Conservation (phyloP, 2,888 invertebrate species). For the Hedya salicella region DNA sequence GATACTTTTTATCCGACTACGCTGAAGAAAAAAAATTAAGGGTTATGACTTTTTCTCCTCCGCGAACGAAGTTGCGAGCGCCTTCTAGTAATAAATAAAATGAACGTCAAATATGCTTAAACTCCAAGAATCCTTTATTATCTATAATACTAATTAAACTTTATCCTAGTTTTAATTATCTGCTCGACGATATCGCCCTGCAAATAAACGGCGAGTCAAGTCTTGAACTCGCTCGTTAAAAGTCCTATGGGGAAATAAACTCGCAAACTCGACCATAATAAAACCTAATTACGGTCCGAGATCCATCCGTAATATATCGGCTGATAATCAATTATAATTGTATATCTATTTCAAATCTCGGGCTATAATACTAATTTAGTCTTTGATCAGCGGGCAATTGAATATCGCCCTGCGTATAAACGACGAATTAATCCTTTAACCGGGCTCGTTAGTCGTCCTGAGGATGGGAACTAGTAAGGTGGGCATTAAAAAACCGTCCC, state of each 20-base stretch:
- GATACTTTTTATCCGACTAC: too few species aligned
- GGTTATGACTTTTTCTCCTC: too few species aligned
- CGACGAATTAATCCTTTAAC: constrained; percentile 28
- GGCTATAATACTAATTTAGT: constrained; percentile 5
- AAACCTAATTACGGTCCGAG: neutral
- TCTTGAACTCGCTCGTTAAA: neutral
- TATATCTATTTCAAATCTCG: constrained; percentile 7
- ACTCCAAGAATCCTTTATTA: too few species aligned
- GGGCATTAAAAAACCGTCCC: constrained; percentile 79
- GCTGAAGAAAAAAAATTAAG: too few species aligned
- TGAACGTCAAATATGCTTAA: too few species aligned
- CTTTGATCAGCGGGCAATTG: constrained; percentile 4
- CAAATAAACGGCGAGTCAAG: neutral
- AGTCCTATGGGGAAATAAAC: constrained; percentile 9
- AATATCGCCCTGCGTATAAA: constrained; percentile 14
- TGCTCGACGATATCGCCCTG: constrained; percentile 4
- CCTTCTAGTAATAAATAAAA: too few species aligned
- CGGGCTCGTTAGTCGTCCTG: constrained; percentile 57
- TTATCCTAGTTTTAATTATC: constrained; percentile 2
- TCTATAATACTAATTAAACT: neutral
- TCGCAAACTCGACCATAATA: constrained; percentile 2
- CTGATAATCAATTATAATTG: neutral
- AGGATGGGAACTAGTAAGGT: constrained; percentile 72
- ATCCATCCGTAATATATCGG: neutral
- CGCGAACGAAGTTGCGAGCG: too few species aligned